A percentile compares a stretch with the other conserved stretches of the same genome.
Evolutionary conservation across 1,140 invertebrate genomes (phyloP).

Genomic region (Brachionus rotundiformis): DNA sequence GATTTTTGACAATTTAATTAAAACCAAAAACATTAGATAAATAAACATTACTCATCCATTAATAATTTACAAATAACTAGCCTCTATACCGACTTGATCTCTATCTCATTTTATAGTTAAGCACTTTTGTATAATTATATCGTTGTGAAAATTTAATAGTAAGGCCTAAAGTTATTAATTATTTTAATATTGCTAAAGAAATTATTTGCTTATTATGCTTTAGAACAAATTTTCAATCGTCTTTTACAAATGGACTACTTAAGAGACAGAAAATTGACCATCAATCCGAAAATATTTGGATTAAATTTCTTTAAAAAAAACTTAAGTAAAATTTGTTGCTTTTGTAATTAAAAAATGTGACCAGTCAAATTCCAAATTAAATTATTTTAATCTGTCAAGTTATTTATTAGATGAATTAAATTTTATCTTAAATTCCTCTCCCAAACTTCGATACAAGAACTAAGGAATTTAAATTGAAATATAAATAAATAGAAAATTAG

Average conservation of each 20-base stretch:
- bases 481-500: too few relatives aligned
- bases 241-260: not conserved
- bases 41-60: not conserved
- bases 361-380: too few relatives aligned
- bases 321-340: not conserved
- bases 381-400: too few relatives aligned
- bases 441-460: too few relatives aligned
- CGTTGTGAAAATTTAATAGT: not conserved
- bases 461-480: too few relatives aligned
- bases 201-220: constrained; percentile 5
- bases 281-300: not conserved
- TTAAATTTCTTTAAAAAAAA: not conserved
- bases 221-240: not conserved
- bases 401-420: too few relatives aligned
- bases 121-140: not conserved
- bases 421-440: too few relatives aligned
- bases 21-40: not conserved
- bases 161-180: constrained; percentile 2
- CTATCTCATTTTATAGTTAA: not conserved
- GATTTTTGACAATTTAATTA: not conserved
- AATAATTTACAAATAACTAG: not conserved
- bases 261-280: not conserved
- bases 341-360: not conserved
- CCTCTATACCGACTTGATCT: not conserved
- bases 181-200: not conserved